Evolutionary conservation across 2,888 invertebrate genomes (phyloP).

Genomic region (Cataglyphis rosenhaueri): DNA sequence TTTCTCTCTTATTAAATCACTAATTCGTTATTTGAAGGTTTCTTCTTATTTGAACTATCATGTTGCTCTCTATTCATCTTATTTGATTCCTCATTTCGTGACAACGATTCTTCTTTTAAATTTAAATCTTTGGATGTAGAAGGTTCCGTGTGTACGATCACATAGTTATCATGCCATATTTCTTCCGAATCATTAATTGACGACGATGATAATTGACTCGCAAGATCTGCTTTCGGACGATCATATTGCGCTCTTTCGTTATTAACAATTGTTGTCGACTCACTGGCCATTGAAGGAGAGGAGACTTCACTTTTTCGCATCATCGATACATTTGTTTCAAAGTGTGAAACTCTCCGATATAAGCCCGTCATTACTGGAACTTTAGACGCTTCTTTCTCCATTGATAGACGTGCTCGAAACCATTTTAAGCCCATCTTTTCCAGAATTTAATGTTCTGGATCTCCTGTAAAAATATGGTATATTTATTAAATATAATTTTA

Average conservation of each 20-base stretch:
- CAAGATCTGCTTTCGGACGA: conserved; percentile 3
- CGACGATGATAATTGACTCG: conserved; percentile 29
- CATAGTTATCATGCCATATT: neutral
- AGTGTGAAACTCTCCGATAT: conserved; percentile 67
- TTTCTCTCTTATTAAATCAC: conserved; percentile 32
- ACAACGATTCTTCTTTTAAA: neutral
- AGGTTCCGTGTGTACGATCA: neutral
- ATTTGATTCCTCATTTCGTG: neutral
- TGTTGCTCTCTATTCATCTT: conserved; percentile 67
- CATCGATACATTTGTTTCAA: neutral
- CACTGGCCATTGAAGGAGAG: neutral
- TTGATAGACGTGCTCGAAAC: conserved; percentile 85
- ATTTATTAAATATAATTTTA: neutral
- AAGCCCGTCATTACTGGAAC: conserved; percentile 58
- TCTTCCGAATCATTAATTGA: conserved; percentile 10
- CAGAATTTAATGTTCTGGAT: conserved; percentile 8
- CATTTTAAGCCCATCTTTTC: conserved; percentile 83
- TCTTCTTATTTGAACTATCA: conserved; percentile 53
- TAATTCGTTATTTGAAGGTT: conserved; percentile 5
- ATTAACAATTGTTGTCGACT: neutral
- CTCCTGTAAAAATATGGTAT: neutral
- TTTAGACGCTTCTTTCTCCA: conserved; percentile 63
- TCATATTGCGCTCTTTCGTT: neutral
- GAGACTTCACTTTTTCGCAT: conserved; percentile 20
- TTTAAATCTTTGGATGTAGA: conserved; percentile 16